Percentiles rank a stretch among this genome's conserved stretches.
These are phyloP conservation scores for Proterorhinus semilunaris DNA, from an alignment of 2,113 vertebrate species.

Conservation along the genomic window DNA sequence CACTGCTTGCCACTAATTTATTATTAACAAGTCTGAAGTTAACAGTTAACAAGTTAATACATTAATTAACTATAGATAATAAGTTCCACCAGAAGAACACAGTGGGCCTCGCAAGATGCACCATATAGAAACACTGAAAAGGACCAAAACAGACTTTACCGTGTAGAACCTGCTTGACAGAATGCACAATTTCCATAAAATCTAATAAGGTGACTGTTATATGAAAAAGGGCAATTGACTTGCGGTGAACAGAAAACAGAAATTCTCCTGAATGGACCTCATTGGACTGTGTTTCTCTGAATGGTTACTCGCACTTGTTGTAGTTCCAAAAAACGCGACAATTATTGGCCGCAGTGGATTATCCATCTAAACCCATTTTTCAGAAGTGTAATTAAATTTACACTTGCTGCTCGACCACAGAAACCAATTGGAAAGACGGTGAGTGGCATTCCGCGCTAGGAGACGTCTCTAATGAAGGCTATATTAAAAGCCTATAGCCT, in stretches of 20 bases:
- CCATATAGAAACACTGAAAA: no score
- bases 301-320: conserved; percentile 19
- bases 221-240: background rate
- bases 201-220: no score
- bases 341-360: conserved; percentile 43
- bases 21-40: no score
- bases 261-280: conserved; percentile 4
- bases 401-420: conserved; percentile 41
- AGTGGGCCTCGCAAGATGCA: no score
- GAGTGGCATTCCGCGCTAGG: conserved; percentile 65
- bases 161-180: no score
- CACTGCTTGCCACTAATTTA: background rate
- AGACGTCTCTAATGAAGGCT: conserved; percentile 64
- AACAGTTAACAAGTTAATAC: no score
- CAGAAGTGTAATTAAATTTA: conserved; percentile 68
- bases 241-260: background rate
- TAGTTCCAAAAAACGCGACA: conserved; percentile 32
- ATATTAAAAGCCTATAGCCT: conserved; percentile 48
- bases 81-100: no score
- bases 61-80: no score
- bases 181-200: no score
- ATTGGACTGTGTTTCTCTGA: conserved; percentile 7
- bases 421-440: conserved; percentile 48
- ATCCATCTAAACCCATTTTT: conserved; percentile 66
- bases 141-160: no score